Conservation (phyloP, 2,797 vertebrate genomes). For the Lateolabrax maculatus region DNA sequence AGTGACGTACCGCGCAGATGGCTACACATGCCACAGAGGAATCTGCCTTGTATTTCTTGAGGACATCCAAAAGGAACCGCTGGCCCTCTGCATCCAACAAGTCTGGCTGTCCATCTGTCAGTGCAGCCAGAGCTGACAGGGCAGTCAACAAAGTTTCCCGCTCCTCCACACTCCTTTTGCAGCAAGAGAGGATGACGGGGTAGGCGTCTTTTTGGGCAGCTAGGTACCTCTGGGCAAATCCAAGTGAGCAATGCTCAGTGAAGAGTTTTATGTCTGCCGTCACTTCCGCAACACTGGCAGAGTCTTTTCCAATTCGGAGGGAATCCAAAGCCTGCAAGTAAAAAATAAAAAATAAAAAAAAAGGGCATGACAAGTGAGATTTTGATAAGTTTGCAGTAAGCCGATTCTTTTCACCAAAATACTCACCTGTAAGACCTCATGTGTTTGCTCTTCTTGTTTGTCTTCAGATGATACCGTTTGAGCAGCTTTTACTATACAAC, state of each 20-base stretch:
- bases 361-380: rapidly evolving
- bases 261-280: slow-evolving; percentile 80
- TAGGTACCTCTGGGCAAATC: slow-evolving; percentile 89
- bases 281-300: slow-evolving; percentile 40
- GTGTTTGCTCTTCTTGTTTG: slow-evolving; percentile 85
- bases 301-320: slow-evolving; percentile 78
- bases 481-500: slow-evolving; percentile 90
- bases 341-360: no score
- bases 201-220: slow-evolving; percentile 93
- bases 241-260: slow-evolving; percentile 87
- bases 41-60: slow-evolving; percentile 71
- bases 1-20: slow-evolving; percentile 84
- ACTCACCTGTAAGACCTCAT: slow-evolving; percentile 90
- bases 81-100: slow-evolving; percentile 88
- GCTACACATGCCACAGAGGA: slow-evolving; percentile 72
- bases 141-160: slow-evolving; percentile 72
- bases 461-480: slow-evolving; percentile 77
- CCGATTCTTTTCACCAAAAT: not conserved
- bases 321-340: slow-evolving; percentile 86
- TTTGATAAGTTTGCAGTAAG: not conserved
- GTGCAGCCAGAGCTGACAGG: slow-evolving; percentile 82
- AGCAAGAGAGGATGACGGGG: slow-evolving; percentile 88
- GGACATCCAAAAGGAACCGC: slow-evolving; percentile 83
- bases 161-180: slow-evolving; percentile 77
- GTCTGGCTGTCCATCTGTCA: slow-evolving; percentile 95